Conservation (phyloP, 2,113 vertebrate genomes). For the Gymnorhina tibicen region DNA sequence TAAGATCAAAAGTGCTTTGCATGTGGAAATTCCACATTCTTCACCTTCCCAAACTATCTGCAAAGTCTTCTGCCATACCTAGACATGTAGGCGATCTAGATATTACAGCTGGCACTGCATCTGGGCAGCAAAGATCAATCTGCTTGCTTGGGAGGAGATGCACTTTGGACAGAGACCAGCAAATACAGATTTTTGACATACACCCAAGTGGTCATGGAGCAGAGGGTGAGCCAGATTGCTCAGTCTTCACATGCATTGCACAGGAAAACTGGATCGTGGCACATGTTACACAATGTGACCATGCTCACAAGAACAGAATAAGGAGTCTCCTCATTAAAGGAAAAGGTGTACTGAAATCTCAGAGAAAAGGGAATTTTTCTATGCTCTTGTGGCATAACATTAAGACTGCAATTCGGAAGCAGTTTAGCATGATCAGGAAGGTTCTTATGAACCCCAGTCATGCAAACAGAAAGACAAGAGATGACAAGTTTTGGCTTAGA, state of each 20-base stretch:
- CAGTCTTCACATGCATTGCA: neutral
- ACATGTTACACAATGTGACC: neutral
- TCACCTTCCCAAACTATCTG: neutral
- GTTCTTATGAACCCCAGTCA: neutral
- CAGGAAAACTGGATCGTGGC: neutral
- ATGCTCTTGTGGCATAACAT: neutral
- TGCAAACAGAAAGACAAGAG: neutral
- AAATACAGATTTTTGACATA: neutral
- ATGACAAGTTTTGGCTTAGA: neutral
- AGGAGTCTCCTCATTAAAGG: neutral
- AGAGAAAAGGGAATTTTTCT: neutral
- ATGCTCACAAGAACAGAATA: neutral
- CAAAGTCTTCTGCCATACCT: neutral
- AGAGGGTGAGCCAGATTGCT: slow-evolving; percentile 27
- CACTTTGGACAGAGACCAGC: neutral
- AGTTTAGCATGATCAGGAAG: neutral
- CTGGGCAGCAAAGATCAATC: neutral
- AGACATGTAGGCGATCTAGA: neutral
- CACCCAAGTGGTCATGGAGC: neutral
- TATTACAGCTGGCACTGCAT: neutral
- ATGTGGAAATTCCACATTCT: neutral
- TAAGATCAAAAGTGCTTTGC: neutral
- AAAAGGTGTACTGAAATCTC: neutral
- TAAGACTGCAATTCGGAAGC: neutral
- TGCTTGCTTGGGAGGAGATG: neutral